Percentiles rank a stretch among this genome's conserved stretches.
Evolutionary conservation across 2,888 invertebrate genomes (phyloP).

Genomic region (Sinopyrophorus schimmeli): DNA sequence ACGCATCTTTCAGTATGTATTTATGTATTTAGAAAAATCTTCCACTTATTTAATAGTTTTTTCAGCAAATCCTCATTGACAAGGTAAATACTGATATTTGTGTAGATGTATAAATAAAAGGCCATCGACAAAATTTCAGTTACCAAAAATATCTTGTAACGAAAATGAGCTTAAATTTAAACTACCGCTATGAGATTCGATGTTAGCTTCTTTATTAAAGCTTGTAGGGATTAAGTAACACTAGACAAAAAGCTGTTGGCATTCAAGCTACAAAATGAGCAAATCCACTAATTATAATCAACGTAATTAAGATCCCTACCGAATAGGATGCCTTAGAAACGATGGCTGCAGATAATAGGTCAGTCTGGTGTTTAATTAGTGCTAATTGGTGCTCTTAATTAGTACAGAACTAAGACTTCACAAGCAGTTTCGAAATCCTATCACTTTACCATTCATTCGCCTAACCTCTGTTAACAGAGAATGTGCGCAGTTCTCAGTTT

Average conservation of each 20-base stretch:
- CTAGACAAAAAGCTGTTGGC: constrained; percentile 30
- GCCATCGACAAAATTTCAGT: too few species aligned
- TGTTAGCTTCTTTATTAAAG: constrained; percentile 13
- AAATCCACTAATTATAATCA: constrained; percentile 48
- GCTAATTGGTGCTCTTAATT: constrained; percentile 55
- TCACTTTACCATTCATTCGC: constrained; percentile 43
- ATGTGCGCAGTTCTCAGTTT: constrained; percentile 12
- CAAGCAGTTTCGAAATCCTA: constrained; percentile 54
- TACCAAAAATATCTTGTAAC: too few species aligned
- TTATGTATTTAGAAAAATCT: too few species aligned
- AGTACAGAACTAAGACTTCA: constrained; percentile 55
- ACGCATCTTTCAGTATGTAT: too few species aligned
- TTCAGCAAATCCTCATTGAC: too few species aligned
- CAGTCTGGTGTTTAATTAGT: constrained; percentile 55
- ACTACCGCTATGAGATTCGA: constrained; percentile 1
- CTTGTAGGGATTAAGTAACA: constrained; percentile 20
- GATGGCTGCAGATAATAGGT: constrained; percentile 52
- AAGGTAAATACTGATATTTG: too few species aligned
- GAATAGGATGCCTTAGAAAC: constrained; percentile 50
- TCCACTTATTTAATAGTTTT: too few species aligned
- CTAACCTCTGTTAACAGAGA: constrained; percentile 23
- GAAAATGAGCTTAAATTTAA: too few species aligned
- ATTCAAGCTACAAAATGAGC: constrained; percentile 41
- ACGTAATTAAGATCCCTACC: constrained; percentile 44
- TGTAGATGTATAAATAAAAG: too few species aligned